Conservation (phyloP, 2,797 vertebrate species). For the Crocodylus rhombifer region DNA sequence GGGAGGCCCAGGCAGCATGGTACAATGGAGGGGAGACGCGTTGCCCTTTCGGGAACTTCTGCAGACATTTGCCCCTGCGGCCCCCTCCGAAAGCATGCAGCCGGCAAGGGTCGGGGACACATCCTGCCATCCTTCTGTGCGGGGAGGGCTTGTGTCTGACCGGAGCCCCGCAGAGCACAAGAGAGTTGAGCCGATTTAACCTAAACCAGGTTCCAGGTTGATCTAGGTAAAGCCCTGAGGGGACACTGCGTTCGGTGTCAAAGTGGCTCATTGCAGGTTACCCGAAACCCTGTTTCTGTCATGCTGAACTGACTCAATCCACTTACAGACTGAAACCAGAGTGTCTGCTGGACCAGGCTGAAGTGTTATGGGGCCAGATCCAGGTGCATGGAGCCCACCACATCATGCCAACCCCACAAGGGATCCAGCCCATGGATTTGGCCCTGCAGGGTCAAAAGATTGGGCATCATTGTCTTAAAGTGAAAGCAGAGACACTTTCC, state of each 20-base stretch:
- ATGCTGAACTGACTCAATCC: not conserved
- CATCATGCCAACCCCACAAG: no score
- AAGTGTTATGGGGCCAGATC: no score
- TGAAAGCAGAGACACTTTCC: not conserved
- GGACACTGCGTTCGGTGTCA: not conserved
- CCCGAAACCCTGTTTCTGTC: not conserved
- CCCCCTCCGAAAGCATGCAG: not conserved
- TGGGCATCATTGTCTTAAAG: not conserved
- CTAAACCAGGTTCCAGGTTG: no score
- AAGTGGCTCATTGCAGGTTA: not conserved
- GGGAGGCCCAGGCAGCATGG: not conserved
- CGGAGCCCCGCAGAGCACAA: not conserved
- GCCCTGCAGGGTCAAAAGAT: no score
- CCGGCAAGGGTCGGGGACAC: not conserved
- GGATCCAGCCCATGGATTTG: no score
- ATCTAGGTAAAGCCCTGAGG: rapidly evolving
- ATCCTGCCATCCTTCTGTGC: not conserved
- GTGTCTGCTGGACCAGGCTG: not conserved
- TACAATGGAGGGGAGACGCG: no score
- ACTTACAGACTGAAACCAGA: not conserved
- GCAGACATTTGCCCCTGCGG: not conserved
- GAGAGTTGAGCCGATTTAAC: not conserved
- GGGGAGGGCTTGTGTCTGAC: not conserved
- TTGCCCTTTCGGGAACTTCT: no score
- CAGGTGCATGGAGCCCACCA: no score